phyloP scores from a whole-genome alignment of 1,140 invertebrate genomes.

The Drosophila micromelanica region DNA sequence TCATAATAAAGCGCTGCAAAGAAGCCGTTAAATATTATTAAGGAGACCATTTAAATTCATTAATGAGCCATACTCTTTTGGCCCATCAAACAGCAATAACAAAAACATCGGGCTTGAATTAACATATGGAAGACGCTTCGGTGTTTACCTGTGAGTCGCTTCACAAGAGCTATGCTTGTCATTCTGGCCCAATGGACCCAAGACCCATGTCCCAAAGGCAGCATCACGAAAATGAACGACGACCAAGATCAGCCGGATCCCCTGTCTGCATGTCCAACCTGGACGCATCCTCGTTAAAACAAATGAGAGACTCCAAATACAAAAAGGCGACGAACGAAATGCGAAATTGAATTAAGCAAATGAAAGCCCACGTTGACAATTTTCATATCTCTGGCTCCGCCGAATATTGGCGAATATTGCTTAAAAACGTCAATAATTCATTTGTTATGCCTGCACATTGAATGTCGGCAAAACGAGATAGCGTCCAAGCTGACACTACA shows the following conservation, averaged over 20 bases:
- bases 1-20: conserved; percentile 84
- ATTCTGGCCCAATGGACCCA: conserved; percentile 11
- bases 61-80: conserved; percentile 74
- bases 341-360: conserved; percentile 81
- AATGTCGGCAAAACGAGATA: conserved; percentile 75
- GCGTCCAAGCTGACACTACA: conserved; percentile 25
- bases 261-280: conserved; percentile 29
- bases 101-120: conserved; percentile 3
- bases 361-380: conserved; percentile 83
- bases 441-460: conserved; percentile 84
- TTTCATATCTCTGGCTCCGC: conserved; percentile 71
- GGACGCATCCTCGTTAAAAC: conserved; percentile 77
- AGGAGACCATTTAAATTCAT: conserved; percentile 84
- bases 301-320: conserved; percentile 70
- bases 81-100: conserved; percentile 30
- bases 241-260: conserved; percentile 46
- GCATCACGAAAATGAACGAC: conserved; percentile 74
- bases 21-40: conserved; percentile 84
- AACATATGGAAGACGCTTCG: conserved; percentile 21
- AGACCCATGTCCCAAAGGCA: conserved; percentile 26
- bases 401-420: conserved; percentile 82
- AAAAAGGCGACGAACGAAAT: conserved; percentile 66
- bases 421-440: conserved; percentile 85
- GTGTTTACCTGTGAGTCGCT: conserved; percentile 56
- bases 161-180: conserved; percentile 38